Conservation (phyloP, 2,888 invertebrate genomes). For the Nemapogon koenigi region DNA sequence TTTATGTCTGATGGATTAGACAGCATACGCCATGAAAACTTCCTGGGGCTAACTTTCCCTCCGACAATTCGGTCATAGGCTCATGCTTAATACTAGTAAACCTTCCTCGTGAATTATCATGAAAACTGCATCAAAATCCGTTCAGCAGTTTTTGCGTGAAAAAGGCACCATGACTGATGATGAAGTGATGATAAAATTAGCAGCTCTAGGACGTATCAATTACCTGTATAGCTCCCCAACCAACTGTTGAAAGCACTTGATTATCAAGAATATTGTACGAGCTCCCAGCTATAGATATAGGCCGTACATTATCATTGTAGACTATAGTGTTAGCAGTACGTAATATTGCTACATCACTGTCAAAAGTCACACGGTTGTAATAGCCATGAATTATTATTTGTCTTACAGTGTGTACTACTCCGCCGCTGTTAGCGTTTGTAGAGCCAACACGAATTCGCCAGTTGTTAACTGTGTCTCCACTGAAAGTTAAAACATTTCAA, state of each 20-base stretch:
- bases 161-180: no score
- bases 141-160: no score
- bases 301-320: conserved; percentile 3
- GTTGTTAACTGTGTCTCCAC: background rate
- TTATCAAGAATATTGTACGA: conserved; percentile 1
- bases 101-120: no score
- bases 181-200: no score
- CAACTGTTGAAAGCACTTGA: conserved; percentile 3
- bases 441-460: conserved; percentile 7
- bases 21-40: no score
- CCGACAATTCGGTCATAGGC: no score
- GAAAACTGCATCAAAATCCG: no score
- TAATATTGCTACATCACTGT: conserved; percentile 4
- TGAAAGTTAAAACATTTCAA: background rate
- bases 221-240: conserved; percentile 7
- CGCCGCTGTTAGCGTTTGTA: conserved; percentile 5
- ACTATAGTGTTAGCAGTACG: conserved; percentile 1
- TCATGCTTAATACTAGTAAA: no score
- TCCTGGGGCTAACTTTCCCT: no score
- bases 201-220: no score
- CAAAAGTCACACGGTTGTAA: conserved; percentile 2
- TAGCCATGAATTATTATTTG: background rate
- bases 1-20: no score
- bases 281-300: conserved; percentile 1
- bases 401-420: conserved; percentile 1